phyloP scores from a whole-genome alignment of 2,888 invertebrate species.

The Ligdia adustata region DNA sequence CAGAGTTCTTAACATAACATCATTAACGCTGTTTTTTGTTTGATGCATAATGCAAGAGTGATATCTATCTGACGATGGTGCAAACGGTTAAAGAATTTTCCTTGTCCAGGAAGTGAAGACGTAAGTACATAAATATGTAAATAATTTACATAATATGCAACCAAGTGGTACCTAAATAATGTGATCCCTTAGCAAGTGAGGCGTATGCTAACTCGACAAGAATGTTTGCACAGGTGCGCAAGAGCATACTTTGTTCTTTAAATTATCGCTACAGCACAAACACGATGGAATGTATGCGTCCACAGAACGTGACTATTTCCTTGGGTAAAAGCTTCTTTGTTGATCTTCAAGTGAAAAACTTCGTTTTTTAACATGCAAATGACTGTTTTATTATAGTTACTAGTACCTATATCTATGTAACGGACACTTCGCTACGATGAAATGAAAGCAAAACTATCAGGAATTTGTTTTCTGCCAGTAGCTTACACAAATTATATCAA shows the following conservation, averaged over 20 bases:
- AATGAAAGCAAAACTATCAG: slow-evolving; percentile 5
- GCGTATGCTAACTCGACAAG: slow-evolving; percentile 64
- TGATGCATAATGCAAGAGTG: background rate
- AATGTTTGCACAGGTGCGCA: slow-evolving; percentile 78
- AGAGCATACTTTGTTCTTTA: slow-evolving; percentile 72
- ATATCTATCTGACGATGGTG: background rate
- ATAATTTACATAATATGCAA: slow-evolving; percentile 2
- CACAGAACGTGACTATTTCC: slow-evolving; percentile 39
- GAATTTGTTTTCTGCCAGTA: slow-evolving; percentile 8
- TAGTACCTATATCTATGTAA: too few relatives aligned
- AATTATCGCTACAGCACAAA: slow-evolving; percentile 68
- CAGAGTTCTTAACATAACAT: background rate
- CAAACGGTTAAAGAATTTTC: slow-evolving; percentile 4
- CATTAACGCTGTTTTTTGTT: background rate
- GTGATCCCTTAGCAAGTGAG: slow-evolving; percentile 49
- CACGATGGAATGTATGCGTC: slow-evolving; percentile 45
- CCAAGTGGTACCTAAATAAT: slow-evolving; percentile 19
- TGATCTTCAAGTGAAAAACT: slow-evolving; percentile 5
- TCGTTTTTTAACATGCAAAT: slow-evolving; percentile 1
- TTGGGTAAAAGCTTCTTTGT: slow-evolving; percentile 15
- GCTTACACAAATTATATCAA: too few relatives aligned
- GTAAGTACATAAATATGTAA: slow-evolving; percentile 12
- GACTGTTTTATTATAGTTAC: too few relatives aligned
- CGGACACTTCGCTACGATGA: too few relatives aligned
- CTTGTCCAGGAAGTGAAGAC: slow-evolving; percentile 6